phyloP scores from a whole-genome alignment of 64 coral and sea anemone genomes.

The Montipora efflorescens region DNA sequence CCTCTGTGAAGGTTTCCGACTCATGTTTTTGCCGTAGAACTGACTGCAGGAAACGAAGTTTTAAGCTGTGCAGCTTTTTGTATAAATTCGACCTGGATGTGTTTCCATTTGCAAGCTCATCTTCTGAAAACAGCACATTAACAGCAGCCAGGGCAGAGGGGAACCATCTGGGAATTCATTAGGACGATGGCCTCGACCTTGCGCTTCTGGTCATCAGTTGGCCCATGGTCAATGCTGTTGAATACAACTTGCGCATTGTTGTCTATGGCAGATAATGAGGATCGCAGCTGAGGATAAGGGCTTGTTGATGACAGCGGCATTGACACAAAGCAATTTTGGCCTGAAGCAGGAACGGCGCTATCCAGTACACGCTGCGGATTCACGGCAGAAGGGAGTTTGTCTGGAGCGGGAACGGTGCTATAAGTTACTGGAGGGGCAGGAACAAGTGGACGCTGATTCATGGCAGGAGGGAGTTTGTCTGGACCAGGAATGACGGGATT shows the following conservation, averaged over 20 bases:
- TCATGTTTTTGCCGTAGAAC: neutral
- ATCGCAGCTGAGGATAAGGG: neutral
- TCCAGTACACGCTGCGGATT: too few species aligned
- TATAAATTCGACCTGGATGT: neutral
- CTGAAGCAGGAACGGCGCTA: neutral
- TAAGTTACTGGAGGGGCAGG: too few species aligned
- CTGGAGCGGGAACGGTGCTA: too few species aligned
- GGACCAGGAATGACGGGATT: neutral
- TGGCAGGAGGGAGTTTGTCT: too few species aligned
- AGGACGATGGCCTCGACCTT: neutral
- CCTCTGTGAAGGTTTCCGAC: neutral
- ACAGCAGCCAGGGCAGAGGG: neutral
- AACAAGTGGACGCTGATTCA: too few species aligned
- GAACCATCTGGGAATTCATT: neutral
- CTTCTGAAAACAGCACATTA: neutral
- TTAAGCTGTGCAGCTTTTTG: neutral
- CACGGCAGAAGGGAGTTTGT: too few species aligned
- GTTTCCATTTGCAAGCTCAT: neutral
- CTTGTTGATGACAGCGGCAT: neutral
- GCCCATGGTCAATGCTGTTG: neutral
- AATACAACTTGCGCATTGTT: neutral
- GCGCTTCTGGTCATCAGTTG: neutral
- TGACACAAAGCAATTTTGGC: neutral
- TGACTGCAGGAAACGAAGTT: neutral
- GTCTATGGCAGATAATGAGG: neutral